Evolutionary conservation across 2,113 vertebrate genomes (phyloP).

Genomic region (Crotalus tigris): DNA sequence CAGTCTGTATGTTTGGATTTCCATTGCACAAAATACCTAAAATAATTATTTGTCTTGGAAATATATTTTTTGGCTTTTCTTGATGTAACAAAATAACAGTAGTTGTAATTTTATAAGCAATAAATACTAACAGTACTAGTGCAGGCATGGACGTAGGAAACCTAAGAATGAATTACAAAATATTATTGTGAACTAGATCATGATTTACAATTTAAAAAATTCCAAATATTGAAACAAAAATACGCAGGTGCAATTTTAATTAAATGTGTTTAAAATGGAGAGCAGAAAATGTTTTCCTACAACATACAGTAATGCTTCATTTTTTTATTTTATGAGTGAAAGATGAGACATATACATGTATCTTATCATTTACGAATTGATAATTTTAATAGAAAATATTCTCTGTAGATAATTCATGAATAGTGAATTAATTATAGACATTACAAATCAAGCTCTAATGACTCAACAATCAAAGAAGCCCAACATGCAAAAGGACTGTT

Average conservation of each 20-base stretch:
- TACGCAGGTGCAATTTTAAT: background rate
- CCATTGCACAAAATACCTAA: background rate
- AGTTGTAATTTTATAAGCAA: background rate
- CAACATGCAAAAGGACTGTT: background rate
- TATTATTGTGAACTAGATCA: background rate
- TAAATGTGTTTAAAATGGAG: background rate
- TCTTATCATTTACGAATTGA: background rate
- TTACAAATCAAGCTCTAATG: background rate
- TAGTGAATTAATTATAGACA: background rate
- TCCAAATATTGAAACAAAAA: background rate
- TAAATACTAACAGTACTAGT: background rate
- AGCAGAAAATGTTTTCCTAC: background rate
- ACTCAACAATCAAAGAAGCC: background rate
- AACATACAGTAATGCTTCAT: background rate
- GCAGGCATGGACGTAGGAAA: background rate
- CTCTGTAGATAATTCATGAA: too few relatives aligned
- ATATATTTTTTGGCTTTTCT: background rate
- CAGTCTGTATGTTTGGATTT: background rate
- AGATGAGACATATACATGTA: background rate
- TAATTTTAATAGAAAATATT: background rate
- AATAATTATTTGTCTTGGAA: background rate
- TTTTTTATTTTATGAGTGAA: background rate
- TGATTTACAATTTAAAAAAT: background rate
- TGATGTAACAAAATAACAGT: background rate
- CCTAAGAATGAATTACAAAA: background rate